Percentiles rank a stretch among this genome's conserved stretches.
Conservation (phyloP, 1,140 invertebrate species). For the Sarcophaga peregrina region DNA sequence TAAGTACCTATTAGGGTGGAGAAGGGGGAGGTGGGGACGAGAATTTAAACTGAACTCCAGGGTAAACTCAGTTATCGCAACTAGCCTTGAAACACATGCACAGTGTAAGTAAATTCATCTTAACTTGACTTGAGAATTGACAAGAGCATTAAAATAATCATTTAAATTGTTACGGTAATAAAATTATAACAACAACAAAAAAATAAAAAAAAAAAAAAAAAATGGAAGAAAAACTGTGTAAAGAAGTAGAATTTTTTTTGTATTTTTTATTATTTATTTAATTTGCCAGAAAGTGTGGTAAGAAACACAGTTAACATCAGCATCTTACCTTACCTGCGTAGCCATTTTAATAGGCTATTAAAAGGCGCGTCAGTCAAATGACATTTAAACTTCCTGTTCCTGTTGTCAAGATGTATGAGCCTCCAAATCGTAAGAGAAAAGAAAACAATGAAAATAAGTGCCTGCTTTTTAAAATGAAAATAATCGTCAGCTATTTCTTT, state of each 20-base stretch:
- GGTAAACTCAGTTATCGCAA: no score
- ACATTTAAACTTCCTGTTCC: background rate
- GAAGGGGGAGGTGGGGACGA: no score
- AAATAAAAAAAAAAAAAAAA: no score
- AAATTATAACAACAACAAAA: background rate
- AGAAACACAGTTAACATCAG: no score
- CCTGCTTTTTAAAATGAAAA: background rate
- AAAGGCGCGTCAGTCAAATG: conserved; percentile 10
- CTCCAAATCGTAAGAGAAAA: no score
- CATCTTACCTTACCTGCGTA: no score
- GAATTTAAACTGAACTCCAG: no score
- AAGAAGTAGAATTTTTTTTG: no score
- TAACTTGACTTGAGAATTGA: conserved; percentile 3
- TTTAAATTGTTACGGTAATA: conserved; percentile 17
- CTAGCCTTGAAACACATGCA: background rate
- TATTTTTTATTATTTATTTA: no score
- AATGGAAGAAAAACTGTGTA: no score
- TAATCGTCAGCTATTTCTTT: conserved; percentile 5
- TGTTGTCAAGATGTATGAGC: background rate
- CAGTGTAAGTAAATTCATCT: background rate
- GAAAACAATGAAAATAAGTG: background rate
- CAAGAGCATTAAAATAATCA: background rate
- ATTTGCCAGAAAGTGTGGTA: no score
- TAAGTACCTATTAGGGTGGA: background rate
- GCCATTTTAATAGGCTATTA: background rate